Base-by-base conservation (phyloP, 2,888 invertebrate species). In the Drosophila subquinaria region DNA sequence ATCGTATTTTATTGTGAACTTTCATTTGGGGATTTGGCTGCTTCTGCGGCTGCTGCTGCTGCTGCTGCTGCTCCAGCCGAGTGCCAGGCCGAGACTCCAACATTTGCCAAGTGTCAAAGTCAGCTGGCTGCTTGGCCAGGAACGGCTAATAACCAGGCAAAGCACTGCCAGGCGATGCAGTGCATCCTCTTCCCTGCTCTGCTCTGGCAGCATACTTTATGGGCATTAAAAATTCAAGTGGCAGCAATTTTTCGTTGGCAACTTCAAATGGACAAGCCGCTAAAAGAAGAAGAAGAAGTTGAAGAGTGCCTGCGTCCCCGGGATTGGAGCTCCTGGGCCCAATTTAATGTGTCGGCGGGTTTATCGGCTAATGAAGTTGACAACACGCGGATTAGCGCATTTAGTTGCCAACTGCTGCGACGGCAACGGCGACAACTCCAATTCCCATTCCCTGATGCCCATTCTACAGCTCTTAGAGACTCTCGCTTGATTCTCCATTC, bases 341-440 rank as follows among this genome's bases (percentile, higher is more conserved):
- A 91, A 90, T 90, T 91, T 90, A 90, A 90, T 91, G 90, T 90
- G 90, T 90, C 92, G 90, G 92, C 90, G 89, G 89, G 92, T 92
- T 92, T 92, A 93, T 92, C 92, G 92, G 87, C 92, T 92, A 92
- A 92, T 92, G 93, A 92, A 92, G 92, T 93, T 93, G 92, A 92
- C 93, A 93, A 93, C 92, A 92, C 92, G 91, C 91, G 90, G 92
- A 92, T 92, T 92, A 92, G 91, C 92, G 92, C 92, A 92, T 91
- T 92, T 91, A 91, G 90, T 85, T 83, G 77, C 81, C 81, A 77
- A 77, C 77, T 80, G 80, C 71, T 76, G 76, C 61, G 70, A 38
- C 36, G 47, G 20, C 36, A 35, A 35, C 35, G 35, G 76, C 61
- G 70, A 38, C 36, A 38, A 0, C 23, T 53, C 20, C 8, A 9